Evolutionary conservation across 2,888 invertebrate species (phyloP).

Genomic region (Cremastinae sp.): DNA sequence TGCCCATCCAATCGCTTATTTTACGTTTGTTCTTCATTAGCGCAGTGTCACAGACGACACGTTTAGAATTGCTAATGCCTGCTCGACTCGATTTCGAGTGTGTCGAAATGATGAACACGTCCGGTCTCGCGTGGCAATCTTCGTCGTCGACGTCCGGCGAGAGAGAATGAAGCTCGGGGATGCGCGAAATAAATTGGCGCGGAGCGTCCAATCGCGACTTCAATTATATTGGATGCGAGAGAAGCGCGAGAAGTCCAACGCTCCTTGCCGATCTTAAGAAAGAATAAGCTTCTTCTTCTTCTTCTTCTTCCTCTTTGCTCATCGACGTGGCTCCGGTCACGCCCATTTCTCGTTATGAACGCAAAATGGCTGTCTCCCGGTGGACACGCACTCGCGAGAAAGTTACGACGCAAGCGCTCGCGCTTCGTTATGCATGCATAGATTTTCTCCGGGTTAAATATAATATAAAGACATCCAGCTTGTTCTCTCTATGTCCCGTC

Average conservation of each 20-base stretch:
- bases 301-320: slow-evolving; percentile 50
- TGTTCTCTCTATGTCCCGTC: slow-evolving; percentile 17
- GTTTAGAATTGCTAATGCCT: slow-evolving; percentile 74
- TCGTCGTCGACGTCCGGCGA: too few species aligned
- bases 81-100: slow-evolving; percentile 4
- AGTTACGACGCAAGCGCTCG: slow-evolving; percentile 67
- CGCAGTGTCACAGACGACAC: slow-evolving; percentile 62
- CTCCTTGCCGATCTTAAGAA: slow-evolving; percentile 40
- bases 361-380: slow-evolving; percentile 60
- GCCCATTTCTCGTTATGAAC: slow-evolving; percentile 64
- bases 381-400: slow-evolving; percentile 61
- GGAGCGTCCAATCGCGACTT: slow-evolving; percentile 53
- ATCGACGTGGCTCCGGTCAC: slow-evolving; percentile 51
- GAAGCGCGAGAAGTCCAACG: slow-evolving; percentile 37
- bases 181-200: slow-evolving; percentile 7
- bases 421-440: slow-evolving; percentile 75
- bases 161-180: too few species aligned
- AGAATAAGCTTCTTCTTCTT: slow-evolving; percentile 54
- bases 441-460: slow-evolving; percentile 63
- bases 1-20: slow-evolving; percentile 75
- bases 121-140: too few species aligned
- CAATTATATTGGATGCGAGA: slow-evolving; percentile 61
- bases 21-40: slow-evolving; percentile 71
- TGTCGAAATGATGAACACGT: too few species aligned
- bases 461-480: slow-evolving; percentile 42